phyloP scores from a whole-genome alignment of 2,888 invertebrate genomes.

The Amphipoea lucens region DNA sequence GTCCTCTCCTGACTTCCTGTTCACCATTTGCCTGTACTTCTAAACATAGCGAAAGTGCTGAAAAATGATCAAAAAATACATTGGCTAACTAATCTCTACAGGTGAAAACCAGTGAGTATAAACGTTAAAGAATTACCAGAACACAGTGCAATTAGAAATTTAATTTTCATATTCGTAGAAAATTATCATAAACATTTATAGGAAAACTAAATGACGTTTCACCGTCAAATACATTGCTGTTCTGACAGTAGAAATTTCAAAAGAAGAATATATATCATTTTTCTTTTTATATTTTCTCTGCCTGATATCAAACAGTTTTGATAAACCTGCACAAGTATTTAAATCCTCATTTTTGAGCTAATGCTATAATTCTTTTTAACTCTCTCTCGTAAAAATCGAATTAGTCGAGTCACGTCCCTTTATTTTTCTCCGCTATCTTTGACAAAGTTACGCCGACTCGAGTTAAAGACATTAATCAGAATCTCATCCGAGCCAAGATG shows the following conservation, averaged over 20 bases:
- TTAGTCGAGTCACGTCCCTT: slow-evolving; percentile 89
- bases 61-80: slow-evolving; percentile 50
- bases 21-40: slow-evolving; percentile 75
- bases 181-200: slow-evolving; percentile 69
- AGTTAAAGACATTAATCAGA: slow-evolving; percentile 89
- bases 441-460: slow-evolving; percentile 86
- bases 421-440: slow-evolving; percentile 89
- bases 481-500: slow-evolving; percentile 85
- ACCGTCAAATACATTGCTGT: slow-evolving; percentile 65
- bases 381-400: slow-evolving; percentile 80
- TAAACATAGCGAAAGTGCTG: slow-evolving; percentile 69
- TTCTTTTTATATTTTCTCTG: slow-evolving; percentile 59
- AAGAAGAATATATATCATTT: slow-evolving; percentile 79
- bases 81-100: slow-evolving; percentile 12
- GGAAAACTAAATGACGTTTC: slow-evolving; percentile 73
- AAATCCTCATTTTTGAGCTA: slow-evolving; percentile 52
- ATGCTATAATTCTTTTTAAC: slow-evolving; percentile 62
- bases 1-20: slow-evolving; percentile 78
- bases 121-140: slow-evolving; percentile 72
- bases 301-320: slow-evolving; percentile 52
- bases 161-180: slow-evolving; percentile 78
- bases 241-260: slow-evolving; percentile 79
- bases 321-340: slow-evolving; percentile 40
- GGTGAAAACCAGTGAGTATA: slow-evolving; percentile 19
- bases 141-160: slow-evolving; percentile 74